A percentile compares a stretch with the other conserved stretches of the same genome.
Conservation (phyloP, 53 echinoderm and acorn worm species). For the Luidia sarsii region DNA sequence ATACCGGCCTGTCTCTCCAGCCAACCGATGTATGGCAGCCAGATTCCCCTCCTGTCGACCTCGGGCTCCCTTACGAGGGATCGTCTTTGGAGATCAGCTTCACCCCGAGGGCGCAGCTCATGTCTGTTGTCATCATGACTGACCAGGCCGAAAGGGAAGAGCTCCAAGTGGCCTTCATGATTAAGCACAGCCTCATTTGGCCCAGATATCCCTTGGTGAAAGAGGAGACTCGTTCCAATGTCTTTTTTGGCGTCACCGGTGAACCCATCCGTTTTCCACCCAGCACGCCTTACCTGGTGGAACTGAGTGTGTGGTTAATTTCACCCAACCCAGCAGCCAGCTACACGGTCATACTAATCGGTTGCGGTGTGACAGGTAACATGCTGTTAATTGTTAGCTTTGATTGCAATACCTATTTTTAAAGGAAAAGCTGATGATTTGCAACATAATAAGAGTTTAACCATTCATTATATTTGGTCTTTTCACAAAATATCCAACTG, state of each 20-base stretch:
- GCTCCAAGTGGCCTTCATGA: not conserved
- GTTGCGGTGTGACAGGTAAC: conserved; percentile 17
- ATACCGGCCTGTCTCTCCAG: not conserved
- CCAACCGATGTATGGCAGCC: not conserved
- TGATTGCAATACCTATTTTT: too few species aligned
- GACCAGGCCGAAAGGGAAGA: not conserved
- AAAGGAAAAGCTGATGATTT: too few species aligned
- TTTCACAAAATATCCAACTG: too few species aligned
- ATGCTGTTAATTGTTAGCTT: too few species aligned
- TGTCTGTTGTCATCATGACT: conserved; percentile 1
- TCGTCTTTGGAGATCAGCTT: conserved; percentile 18
- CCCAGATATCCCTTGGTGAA: not conserved
- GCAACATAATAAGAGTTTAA: too few species aligned
- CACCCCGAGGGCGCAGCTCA: not conserved
- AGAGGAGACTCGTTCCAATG: not conserved
- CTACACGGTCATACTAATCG: conserved; percentile 22
- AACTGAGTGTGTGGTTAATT: conserved; percentile 5
- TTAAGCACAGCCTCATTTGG: not conserved
- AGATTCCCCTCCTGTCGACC: not conserved
- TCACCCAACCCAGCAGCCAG: not conserved
- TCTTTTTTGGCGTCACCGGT: not conserved
- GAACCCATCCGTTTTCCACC: conserved; percentile 1
- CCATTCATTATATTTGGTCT: too few species aligned
- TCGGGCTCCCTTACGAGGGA: not conserved
- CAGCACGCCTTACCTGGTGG: not conserved